phyloP scores from a whole-genome alignment of 2,888 invertebrate genomes.

The Drosophila antonietae region DNA sequence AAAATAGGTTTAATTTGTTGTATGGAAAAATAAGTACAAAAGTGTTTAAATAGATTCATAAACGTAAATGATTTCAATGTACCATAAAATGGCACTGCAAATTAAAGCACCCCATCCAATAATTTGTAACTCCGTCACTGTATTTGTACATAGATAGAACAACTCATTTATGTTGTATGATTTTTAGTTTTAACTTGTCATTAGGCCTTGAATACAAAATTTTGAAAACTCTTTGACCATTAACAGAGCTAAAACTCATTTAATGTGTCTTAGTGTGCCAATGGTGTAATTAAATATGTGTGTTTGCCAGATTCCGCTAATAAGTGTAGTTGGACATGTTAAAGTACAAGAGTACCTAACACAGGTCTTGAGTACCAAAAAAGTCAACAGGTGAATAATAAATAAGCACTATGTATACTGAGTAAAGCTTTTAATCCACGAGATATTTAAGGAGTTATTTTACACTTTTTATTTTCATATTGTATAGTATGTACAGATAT shows the following conservation, averaged over 20 bases:
- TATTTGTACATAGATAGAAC: not conserved
- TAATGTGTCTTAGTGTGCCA: not conserved
- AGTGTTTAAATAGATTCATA: not conserved
- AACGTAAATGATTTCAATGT: not conserved
- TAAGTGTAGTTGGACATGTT: not conserved
- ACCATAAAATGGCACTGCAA: not conserved
- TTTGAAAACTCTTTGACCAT: not conserved
- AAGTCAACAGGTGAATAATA: not conserved
- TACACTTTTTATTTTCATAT: constrained; percentile 34
- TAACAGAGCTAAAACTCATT: not conserved
- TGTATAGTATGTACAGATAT: constrained; percentile 35
- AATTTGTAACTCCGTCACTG: not conserved
- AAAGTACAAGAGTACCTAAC: not conserved
- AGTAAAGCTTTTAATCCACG: not conserved
- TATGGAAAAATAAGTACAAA: not conserved
- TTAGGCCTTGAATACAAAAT: constrained; percentile 7
- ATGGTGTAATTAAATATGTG: not conserved
- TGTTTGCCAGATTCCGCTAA: not conserved
- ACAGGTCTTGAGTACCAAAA: not conserved
- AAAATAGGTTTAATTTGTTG: not conserved
- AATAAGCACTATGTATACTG: not conserved
- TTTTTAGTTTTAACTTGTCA: constrained; percentile 15
- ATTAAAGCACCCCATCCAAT: not conserved
- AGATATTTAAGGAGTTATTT: not conserved
- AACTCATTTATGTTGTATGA: not conserved